Evolutionary conservation across 2,113 vertebrate genomes (phyloP), one percentile per base, ranked within the genome.

Genomic region (Dasyornis broadbenti): DNA sequence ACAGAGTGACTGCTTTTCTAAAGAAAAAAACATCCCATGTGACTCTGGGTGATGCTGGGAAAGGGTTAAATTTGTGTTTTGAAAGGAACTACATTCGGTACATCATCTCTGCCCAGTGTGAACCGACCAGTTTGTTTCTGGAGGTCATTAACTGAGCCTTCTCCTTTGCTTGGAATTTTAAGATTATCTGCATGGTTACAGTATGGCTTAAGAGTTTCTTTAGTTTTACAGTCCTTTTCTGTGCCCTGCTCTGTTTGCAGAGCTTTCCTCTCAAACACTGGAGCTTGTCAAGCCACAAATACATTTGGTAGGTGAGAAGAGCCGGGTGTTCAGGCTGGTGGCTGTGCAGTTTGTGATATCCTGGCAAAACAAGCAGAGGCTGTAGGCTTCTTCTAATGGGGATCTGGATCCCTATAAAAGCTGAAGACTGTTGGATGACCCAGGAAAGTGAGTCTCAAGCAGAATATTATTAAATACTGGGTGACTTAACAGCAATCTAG

Each of bases 241-340:
- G 37, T 88, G 49, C n/a, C 31, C 18, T 47, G 31, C 40, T 61
- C 3, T 0, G 0, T 44, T 59, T 54, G 52, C 56, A 63, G 42
- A 6, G 2, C 33, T 11, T 39, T 56, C 31, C 35, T 1, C n/a
- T 64, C 3, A 1, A 39, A 11, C 15, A 4, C 13, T 40, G 61
- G 7, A 37, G 18, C 13, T 57, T 80, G 53, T 69, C 61, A 79
- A 72, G 39, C 33, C 42, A 19, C 18, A 40, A 8, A 22, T 13
- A 6, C 2, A 1, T 24, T 31, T 42, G 27, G 23, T 52, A 24
- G 81, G 16, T 54, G 40, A 60, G 31, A 35, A 6, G 14, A 82
- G 39, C 33, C 50, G 35, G 9, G 12, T 56, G 18, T 33, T 83
- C 19, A 27, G 59, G 23, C 42, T 80, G 8, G 7, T 53, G 39